Percentiles rank a stretch among this genome's conserved stretches.
Evolutionary conservation across 2,113 vertebrate genomes (phyloP).

Genomic region (Sapayoa aenigma): DNA sequence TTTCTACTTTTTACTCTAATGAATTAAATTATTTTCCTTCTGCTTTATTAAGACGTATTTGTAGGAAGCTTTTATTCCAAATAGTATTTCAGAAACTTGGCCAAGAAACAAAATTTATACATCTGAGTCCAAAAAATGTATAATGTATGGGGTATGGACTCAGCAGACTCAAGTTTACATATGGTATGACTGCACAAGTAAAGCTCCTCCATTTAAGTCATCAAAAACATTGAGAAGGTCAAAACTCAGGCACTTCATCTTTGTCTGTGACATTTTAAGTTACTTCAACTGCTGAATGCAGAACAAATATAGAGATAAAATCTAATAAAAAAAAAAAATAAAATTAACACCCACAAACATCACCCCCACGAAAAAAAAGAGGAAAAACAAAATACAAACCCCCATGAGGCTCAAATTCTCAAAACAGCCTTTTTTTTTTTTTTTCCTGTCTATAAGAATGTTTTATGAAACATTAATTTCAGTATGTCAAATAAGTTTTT

Average conservation of each 20-base stretch:
- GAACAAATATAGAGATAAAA: neutral
- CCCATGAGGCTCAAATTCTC: neutral
- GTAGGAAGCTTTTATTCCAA: neutral
- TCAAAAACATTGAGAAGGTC: neutral
- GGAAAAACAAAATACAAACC: rapidly evolving
- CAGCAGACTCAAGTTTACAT: neutral
- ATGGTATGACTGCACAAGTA: neutral
- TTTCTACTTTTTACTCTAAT: neutral
- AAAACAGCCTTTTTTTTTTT: neutral
- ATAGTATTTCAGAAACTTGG: neutral
- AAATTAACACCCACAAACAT: neutral
- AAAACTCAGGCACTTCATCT: neutral
- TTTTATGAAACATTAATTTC: neutral
- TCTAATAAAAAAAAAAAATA: neutral
- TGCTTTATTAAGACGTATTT: neutral
- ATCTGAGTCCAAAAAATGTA: neutral
- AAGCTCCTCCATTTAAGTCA: neutral
- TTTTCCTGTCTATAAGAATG: neutral
- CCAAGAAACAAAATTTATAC: neutral
- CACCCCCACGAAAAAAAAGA: neutral
- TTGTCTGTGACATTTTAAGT: neutral
- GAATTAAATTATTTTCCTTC: neutral
- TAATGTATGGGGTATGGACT: neutral
- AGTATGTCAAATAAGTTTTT: neutral
- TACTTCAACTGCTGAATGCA: neutral